Percentiles rank a stretch among this genome's conserved stretches.
Evolutionary conservation across 2,888 invertebrate genomes (phyloP).

Genomic region (Drosophila mulleri): DNA sequence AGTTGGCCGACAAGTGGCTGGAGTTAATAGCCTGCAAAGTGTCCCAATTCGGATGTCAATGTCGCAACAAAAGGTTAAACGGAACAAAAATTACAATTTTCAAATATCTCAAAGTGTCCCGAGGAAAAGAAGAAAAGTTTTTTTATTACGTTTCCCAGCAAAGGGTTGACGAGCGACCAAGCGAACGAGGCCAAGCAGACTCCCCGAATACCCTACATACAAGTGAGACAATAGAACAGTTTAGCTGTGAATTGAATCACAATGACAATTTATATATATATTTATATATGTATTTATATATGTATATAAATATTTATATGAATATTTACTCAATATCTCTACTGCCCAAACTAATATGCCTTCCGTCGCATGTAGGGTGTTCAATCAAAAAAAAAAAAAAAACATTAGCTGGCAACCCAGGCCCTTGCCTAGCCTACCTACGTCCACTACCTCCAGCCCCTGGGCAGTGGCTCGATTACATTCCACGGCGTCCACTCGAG

Average conservation of each 20-base stretch:
- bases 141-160: constrained; percentile 2
- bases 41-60: constrained; percentile 58
- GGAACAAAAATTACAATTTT: constrained; percentile 25
- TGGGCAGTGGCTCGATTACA: constrained; percentile 12
- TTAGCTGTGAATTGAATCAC: no score
- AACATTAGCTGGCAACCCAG: constrained; percentile 34
- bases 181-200: background rate
- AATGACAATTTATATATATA: no score
- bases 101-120: constrained; percentile 16
- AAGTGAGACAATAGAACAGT: no score
- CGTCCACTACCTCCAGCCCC: background rate
- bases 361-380: background rate
- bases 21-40: constrained; percentile 74
- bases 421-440: background rate
- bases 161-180: background rate
- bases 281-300: no score
- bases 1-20: constrained; percentile 39
- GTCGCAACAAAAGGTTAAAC: constrained; percentile 46
- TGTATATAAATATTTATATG: no score
- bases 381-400: constrained; percentile 9
- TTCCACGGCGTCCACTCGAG: constrained; percentile 14
- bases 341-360: background rate
- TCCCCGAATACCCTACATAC: background rate
- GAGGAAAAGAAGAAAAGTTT: constrained; percentile 15
- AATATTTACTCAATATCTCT: background rate